phyloP scores from a whole-genome alignment of 2,113 vertebrate species.

The Pogona vitticeps region DNA sequence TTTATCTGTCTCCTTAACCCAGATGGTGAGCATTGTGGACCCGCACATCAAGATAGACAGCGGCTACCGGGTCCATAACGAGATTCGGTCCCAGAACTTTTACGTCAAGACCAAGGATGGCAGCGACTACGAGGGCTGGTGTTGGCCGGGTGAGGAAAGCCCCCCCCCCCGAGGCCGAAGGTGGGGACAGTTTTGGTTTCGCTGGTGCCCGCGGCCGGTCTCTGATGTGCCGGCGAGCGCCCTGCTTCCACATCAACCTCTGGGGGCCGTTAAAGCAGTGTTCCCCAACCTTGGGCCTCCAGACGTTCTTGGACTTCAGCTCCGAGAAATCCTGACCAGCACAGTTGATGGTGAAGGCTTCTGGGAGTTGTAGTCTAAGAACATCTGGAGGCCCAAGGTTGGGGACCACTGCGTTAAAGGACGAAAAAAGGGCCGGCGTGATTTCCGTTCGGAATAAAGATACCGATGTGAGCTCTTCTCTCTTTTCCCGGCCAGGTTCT shows the following conservation, averaged over 20 bases:
- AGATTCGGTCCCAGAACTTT: constrained; percentile 80
- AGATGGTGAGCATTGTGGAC: constrained; percentile 95
- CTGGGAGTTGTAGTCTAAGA: too few relatives aligned
- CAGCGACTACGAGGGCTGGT: constrained; percentile 93
- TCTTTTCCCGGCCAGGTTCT: constrained; percentile 72
- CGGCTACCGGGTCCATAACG: constrained; percentile 85
- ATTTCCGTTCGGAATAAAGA: too few relatives aligned
- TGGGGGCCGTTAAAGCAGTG: neutral
- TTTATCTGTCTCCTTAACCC: neutral
- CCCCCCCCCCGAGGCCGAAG: too few relatives aligned
- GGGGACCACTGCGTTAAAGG: too few relatives aligned
- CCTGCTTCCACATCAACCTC: neutral
- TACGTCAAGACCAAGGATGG: constrained; percentile 91
- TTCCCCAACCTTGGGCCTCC: neutral
- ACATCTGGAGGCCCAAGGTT: too few relatives aligned
- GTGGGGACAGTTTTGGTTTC: too few relatives aligned
- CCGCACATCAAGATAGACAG: constrained; percentile 93
- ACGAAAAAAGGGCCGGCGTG: too few relatives aligned
- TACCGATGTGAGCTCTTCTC: too few relatives aligned
- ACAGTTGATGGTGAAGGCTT: too few relatives aligned
- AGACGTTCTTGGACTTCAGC: too few relatives aligned
- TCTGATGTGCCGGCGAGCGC: neutral
- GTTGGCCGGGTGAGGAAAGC: constrained; percentile 86
- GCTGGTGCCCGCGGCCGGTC: neutral
- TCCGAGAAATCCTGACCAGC: too few relatives aligned